Conservation (phyloP, 2,888 invertebrate species). For the Andrena haemorrhoa region DNA sequence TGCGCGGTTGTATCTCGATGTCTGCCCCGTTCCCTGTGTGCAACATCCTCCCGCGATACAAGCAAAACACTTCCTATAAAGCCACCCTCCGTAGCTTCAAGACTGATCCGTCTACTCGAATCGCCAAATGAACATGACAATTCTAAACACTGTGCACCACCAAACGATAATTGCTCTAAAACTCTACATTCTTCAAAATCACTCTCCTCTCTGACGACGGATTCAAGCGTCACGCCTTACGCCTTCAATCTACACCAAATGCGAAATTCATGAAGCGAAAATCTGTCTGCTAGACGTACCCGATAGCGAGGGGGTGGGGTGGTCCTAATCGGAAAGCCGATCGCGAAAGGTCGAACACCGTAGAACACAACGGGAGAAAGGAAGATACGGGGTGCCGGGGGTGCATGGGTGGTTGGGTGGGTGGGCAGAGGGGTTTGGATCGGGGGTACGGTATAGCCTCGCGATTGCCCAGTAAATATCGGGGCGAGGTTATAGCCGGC, state of each 20-base stretch:
- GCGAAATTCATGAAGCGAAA: neutral
- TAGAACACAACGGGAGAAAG: slow-evolving; percentile 20
- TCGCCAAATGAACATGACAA: neutral
- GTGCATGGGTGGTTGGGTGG: neutral
- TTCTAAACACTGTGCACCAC: neutral
- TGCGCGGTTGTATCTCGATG: neutral
- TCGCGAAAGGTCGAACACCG: slow-evolving; percentile 33
- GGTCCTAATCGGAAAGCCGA: slow-evolving; percentile 33
- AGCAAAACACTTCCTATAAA: neutral
- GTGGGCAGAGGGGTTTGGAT: slow-evolving; percentile 39
- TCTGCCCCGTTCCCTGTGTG: neutral
- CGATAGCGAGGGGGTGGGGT: neutral
- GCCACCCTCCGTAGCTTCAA: neutral
- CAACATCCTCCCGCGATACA: neutral
- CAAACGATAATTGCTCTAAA: neutral
- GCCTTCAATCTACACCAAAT: neutral
- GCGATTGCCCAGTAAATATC: slow-evolving; percentile 84
- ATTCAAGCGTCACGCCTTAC: neutral
- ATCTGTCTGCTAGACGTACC: slow-evolving; percentile 4
- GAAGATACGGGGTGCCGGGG: slow-evolving; percentile 18
- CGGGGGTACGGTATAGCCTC: slow-evolving; percentile 73
- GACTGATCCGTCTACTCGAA: neutral
- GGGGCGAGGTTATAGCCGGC: slow-evolving; percentile 81
- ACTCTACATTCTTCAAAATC: neutral
- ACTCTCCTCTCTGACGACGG: neutral